Percentiles rank a stretch among this genome's conserved stretches.
These are phyloP conservation scores for Lucilia cuprina DNA, from an alignment of 1,140 invertebrate species.

Conservation along the genomic window DNA sequence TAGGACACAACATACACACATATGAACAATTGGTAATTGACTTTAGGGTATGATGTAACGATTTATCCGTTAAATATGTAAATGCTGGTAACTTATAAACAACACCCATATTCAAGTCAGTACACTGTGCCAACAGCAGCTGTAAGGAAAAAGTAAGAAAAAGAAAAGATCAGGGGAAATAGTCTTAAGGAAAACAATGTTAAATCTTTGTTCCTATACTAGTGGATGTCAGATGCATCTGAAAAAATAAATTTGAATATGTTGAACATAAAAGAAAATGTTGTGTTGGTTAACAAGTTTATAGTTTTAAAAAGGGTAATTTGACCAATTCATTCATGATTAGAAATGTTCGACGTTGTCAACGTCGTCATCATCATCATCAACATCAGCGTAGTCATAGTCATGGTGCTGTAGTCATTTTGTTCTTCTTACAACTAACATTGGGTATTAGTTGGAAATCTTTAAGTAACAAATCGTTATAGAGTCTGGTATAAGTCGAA, in stretches of 20 bases:
- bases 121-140: neutral
- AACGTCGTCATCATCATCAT: neutral
- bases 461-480: neutral
- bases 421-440: neutral
- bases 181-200: neutral
- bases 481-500: neutral
- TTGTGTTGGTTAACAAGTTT: neutral
- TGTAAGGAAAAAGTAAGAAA: neutral
- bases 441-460: neutral
- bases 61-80: neutral
- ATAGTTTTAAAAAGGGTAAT: neutral
- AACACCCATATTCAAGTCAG: neutral
- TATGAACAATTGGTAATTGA: neutral
- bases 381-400: neutral
- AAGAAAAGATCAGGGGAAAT: neutral
- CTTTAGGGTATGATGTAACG: neutral
- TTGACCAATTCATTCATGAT: constrained; percentile 14
- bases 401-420: neutral
- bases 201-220: neutral
- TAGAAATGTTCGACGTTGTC: neutral
- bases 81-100: neutral
- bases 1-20: neutral
- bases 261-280: constrained; percentile 9
- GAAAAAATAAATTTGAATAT: constrained; percentile 1
- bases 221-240: neutral